Evolutionary conservation across 1,140 invertebrate species (phyloP).

Genomic region (Zaprionus capensis): DNA sequence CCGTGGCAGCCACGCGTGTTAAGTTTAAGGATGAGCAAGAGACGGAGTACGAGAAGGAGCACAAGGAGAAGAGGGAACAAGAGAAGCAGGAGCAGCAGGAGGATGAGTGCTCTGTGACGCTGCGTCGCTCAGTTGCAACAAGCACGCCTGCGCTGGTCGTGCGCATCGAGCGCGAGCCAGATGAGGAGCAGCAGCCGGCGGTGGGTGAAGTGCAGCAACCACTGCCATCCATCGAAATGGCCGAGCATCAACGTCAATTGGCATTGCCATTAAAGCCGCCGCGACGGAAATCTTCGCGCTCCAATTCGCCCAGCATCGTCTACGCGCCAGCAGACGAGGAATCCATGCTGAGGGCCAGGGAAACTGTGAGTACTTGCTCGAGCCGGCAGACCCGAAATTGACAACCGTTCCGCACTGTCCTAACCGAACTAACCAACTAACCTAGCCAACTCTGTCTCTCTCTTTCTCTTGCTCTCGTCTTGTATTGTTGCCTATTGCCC

Average conservation of each 20-base stretch:
- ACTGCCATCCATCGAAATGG: slow-evolving; percentile 44
- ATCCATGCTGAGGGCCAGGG: slow-evolving; percentile 29
- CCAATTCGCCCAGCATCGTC: slow-evolving; percentile 68
- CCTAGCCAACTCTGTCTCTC: not conserved
- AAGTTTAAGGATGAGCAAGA: slow-evolving; percentile 62
- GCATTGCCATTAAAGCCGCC: slow-evolving; percentile 72
- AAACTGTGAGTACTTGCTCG: slow-evolving; percentile 67
- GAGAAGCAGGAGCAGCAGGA: slow-evolving; percentile 3
- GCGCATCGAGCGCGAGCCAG: slow-evolving; percentile 50
- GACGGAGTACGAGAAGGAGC: slow-evolving; percentile 19
- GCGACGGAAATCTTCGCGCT: slow-evolving; percentile 73
- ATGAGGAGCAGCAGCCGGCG: not conserved
- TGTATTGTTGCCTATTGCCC: slow-evolving; percentile 49
- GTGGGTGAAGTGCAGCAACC: not conserved
- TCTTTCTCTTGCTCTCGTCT: slow-evolving; percentile 11
- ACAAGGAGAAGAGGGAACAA: not conserved
- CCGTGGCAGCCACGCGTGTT: slow-evolving; percentile 39
- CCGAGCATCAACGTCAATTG: slow-evolving; percentile 51
- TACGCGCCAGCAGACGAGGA: slow-evolving; percentile 32
- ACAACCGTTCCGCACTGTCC: not conserved
- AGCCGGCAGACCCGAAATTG: slow-evolving; percentile 6
- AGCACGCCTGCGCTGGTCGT: slow-evolving; percentile 76
- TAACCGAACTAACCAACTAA: not conserved
- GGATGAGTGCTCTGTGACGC: slow-evolving; percentile 8
- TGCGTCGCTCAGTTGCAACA: slow-evolving; percentile 71